phyloP scores from a whole-genome alignment of 2,797 vertebrate genomes.

The Otolemur crassicaudatus region DNA sequence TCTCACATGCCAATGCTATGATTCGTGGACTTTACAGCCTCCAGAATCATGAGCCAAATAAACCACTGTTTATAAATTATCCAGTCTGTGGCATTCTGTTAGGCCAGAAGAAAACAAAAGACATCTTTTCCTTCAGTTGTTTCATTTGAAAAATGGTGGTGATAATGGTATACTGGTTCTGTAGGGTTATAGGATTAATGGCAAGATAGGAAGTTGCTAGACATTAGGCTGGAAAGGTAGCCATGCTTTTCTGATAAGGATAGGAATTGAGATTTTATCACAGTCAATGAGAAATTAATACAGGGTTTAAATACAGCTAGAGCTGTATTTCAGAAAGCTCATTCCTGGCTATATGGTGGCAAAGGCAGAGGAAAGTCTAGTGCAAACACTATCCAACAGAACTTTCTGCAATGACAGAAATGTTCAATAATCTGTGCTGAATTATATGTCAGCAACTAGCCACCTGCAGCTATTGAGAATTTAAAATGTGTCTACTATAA shows the following conservation, averaged over 20 bases:
- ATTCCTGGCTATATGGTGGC: neutral
- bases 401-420: slow-evolving; percentile 22
- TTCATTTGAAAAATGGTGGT: too few relatives aligned
- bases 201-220: neutral
- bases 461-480: neutral
- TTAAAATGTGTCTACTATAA: neutral
- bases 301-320: neutral
- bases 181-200: too few relatives aligned
- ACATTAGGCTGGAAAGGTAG: neutral
- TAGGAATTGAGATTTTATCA: slow-evolving; percentile 26
- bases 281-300: neutral
- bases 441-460: neutral
- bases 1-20: too few relatives aligned
- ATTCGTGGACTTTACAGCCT: too few relatives aligned
- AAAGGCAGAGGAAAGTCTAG: neutral
- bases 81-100: too few relatives aligned
- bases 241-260: neutral
- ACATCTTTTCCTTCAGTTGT: too few relatives aligned
- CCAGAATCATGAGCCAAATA: too few relatives aligned
- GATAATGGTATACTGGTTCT: too few relatives aligned
- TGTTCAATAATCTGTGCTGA: neutral
- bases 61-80: too few relatives aligned
- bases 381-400: neutral
- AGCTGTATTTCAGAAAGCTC: neutral
- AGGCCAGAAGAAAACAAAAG: too few relatives aligned